A percentile compares a stretch with the other conserved stretches of the same genome.
These are phyloP conservation scores for Dendronephthya gigantea DNA, from an alignment of 64 coral and sea anemone genomes.

Conservation along the genomic window DNA sequence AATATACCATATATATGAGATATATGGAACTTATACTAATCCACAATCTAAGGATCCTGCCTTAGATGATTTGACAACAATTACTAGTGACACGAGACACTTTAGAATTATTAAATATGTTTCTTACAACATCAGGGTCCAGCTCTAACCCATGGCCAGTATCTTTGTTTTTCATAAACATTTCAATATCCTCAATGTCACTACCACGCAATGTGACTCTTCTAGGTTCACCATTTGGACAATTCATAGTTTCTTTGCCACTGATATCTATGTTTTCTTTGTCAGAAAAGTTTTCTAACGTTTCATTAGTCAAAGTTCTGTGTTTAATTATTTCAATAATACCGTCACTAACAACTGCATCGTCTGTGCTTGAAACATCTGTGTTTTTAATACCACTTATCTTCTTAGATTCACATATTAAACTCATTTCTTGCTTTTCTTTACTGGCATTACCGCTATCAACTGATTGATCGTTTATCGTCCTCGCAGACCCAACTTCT, in stretches of 20 bases:
- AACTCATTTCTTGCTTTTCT: background rate
- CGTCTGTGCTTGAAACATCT: slow-evolving; percentile 45
- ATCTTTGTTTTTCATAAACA: slow-evolving; percentile 56
- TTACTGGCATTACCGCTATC: background rate
- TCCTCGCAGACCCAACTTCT: background rate
- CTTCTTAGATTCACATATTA: background rate
- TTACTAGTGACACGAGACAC: slow-evolving; percentile 64
- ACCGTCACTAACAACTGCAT: background rate
- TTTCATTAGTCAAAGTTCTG: background rate
- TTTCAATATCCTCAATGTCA: slow-evolving; percentile 62
- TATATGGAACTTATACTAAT: background rate
- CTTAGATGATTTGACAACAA: slow-evolving; percentile 87
- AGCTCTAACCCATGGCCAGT: slow-evolving; percentile 29
- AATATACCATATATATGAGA: too few species aligned
- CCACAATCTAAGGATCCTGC: background rate
- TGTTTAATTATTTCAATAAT: background rate
- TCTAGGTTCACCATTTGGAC: background rate
- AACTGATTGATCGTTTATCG: background rate
- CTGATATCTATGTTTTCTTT: background rate
- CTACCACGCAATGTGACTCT: slow-evolving; percentile 22
- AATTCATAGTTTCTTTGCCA: background rate
- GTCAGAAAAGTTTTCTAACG: background rate
- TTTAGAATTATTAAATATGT: slow-evolving; percentile 36
- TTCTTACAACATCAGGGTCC: background rate
- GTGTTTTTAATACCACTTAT: slow-evolving; percentile 42